phyloP scores from a whole-genome alignment of 1,140 invertebrate genomes.

The Theocolax elegans region DNA sequence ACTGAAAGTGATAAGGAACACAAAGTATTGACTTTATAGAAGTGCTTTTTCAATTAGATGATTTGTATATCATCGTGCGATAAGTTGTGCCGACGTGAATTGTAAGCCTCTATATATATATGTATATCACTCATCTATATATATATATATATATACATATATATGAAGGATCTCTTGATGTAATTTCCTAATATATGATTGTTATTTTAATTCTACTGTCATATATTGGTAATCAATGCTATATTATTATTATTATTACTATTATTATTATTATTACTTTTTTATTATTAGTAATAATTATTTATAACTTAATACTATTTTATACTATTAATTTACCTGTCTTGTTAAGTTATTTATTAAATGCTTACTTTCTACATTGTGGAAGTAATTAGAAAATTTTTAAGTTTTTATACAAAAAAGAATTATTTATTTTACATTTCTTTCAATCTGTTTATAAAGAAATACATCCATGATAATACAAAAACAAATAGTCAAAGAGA shows the following conservation, averaged over 20 bases:
- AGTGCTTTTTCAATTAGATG: constrained; percentile 39
- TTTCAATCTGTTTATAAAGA: constrained; percentile 36
- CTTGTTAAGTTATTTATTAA: constrained; percentile 44
- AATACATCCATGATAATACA: constrained; percentile 43
- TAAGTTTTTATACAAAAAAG: constrained; percentile 33
- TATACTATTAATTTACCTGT: constrained; percentile 37
- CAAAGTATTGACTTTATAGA: constrained; percentile 41
- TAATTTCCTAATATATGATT: constrained; percentile 63
- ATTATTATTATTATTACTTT: constrained; percentile 50
- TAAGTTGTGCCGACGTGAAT: constrained; percentile 43
- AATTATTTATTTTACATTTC: constrained; percentile 42
- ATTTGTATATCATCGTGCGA: constrained; percentile 32
- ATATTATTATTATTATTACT: constrained; percentile 49
- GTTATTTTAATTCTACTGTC: constrained; percentile 58
- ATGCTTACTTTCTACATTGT: constrained; percentile 26
- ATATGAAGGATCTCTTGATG: constrained; percentile 57
- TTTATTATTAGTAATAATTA: constrained; percentile 43
- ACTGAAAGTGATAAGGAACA: constrained; percentile 36
- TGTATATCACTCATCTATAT: too few relatives aligned
- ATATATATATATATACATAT: too few relatives aligned
- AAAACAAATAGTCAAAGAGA: constrained; percentile 34
- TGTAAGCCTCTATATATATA: constrained; percentile 49
- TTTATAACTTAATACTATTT: constrained; percentile 31
- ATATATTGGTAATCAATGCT: constrained; percentile 53
- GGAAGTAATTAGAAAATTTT: constrained; percentile 25